phyloP scores from a whole-genome alignment of 2,113 vertebrate genomes.

The Ictidomys tridecemlineatus region DNA sequence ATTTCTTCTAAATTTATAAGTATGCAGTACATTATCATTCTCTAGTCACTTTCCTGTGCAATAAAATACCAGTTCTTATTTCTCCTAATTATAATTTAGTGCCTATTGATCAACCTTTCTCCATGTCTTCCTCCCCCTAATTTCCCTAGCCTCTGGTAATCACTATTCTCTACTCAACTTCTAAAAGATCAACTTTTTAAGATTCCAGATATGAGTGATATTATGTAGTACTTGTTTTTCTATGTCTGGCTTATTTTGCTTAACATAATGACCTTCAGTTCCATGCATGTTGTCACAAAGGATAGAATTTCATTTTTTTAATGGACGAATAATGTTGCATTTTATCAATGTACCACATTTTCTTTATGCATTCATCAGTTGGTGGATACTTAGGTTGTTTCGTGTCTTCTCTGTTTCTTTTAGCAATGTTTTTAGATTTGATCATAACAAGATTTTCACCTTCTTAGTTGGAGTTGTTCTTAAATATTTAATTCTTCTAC shows the following conservation, averaged over 20 bases:
- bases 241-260: background rate
- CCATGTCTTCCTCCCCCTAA: too few species aligned
- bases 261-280: background rate
- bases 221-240: background rate
- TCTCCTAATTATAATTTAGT: background rate
- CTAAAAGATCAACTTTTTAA: background rate
- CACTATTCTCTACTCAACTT: background rate
- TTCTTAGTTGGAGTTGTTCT: conserved; percentile 39
- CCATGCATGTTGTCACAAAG: background rate
- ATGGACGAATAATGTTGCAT: background rate
- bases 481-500: conserved; percentile 51
- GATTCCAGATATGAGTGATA: background rate
- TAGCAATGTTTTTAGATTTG: conserved; percentile 25
- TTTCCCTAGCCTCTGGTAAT: background rate
- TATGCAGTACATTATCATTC: background rate
- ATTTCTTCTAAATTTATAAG: background rate
- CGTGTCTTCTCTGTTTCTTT: conserved; percentile 23
- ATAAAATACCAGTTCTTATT: background rate
- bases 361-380: background rate
- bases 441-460: background rate
- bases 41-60: background rate
- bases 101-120: background rate
- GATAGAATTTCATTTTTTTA: background rate
- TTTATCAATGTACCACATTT: background rate
- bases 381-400: background rate